Evolutionary conservation across 2,113 vertebrate species (phyloP).

Genomic region (Dendrocopos noguchii): DNA sequence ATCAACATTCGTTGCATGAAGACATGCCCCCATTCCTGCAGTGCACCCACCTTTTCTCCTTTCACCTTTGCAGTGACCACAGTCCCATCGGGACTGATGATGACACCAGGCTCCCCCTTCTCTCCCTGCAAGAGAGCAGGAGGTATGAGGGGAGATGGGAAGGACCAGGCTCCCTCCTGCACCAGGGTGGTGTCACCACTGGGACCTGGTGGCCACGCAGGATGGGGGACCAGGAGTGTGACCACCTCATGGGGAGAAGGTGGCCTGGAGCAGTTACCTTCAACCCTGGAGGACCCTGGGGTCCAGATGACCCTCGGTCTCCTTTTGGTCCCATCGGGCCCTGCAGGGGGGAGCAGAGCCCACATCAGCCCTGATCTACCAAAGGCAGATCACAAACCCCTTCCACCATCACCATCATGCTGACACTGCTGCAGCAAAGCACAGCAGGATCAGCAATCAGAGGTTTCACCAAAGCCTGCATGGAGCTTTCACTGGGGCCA

Average conservation of each 20-base stretch:
- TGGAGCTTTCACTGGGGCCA: not conserved
- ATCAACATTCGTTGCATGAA: accelerated
- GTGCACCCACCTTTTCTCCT: constrained; percentile 75
- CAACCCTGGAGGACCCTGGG: constrained; percentile 47
- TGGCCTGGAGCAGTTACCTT: constrained; percentile 58
- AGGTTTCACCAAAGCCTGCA: not conserved
- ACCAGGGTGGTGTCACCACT: not conserved
- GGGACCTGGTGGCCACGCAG: not conserved
- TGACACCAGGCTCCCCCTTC: constrained; percentile 77
- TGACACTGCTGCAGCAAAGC: not conserved
- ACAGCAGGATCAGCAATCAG: not conserved
- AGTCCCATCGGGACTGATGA: constrained; percentile 63
- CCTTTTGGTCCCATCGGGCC: constrained; percentile 71
- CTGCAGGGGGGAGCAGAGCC: constrained; percentile 29
- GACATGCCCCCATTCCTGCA: accelerated
- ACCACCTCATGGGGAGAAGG: not conserved
- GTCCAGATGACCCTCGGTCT: constrained; percentile 48
- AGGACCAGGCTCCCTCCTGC: not conserved
- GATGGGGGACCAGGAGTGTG: not conserved
- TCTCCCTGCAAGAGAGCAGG: constrained; percentile 71
- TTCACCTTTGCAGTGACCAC: not conserved
- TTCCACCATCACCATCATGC: not conserved
- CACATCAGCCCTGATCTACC: accelerated
- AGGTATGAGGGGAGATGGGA: not conserved
- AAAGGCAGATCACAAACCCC: not conserved